A percentile compares a stretch with the other conserved stretches of the same genome.
These are phyloP conservation scores for Epinephelus awoara DNA, from an alignment of 2,797 vertebrate genomes.

Conservation along the genomic window DNA sequence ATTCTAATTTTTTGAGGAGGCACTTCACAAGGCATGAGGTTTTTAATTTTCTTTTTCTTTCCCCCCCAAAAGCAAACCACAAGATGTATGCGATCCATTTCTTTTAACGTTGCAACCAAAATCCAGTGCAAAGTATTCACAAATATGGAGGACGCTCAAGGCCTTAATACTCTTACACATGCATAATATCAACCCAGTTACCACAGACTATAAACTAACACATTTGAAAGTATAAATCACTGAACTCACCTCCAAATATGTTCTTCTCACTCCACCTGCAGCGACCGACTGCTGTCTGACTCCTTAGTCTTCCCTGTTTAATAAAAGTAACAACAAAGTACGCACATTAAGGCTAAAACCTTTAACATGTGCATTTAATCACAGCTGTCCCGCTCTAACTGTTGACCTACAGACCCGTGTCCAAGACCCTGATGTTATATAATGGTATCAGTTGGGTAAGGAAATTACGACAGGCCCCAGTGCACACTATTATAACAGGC, in stretches of 20 bases:
- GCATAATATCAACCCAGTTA: not conserved
- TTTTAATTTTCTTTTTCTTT: conserved; percentile 21
- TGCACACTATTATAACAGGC: too few species aligned
- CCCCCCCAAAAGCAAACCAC: conserved; percentile 16
- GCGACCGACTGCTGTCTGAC: not conserved
- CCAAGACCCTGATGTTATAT: too few species aligned
- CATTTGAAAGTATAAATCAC: not conserved
- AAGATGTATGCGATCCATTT: conserved; percentile 13
- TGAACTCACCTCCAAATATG: conserved; percentile 7
- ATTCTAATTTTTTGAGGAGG: conserved; percentile 78
- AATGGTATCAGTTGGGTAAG: too few species aligned
- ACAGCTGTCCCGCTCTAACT: not conserved
- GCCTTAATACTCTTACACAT: not conserved
- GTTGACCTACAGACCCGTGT: not conserved
- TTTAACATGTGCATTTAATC: not conserved
- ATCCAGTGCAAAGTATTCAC: conserved; percentile 15
- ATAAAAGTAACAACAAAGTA: not conserved
- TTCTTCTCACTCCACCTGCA: conserved; percentile 15
- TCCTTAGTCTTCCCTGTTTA: conserved; percentile 3
- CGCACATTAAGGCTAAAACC: not conserved
- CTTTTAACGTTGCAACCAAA: conserved; percentile 8
- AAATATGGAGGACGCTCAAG: not conserved
- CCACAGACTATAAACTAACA: conserved; percentile 2
- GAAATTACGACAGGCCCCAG: too few species aligned
- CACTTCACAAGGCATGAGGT: conserved; percentile 43